Percentiles rank a stretch among this genome's conserved stretches.
Conservation (phyloP, 2,113 vertebrate species). For the Columba livia region DNA sequence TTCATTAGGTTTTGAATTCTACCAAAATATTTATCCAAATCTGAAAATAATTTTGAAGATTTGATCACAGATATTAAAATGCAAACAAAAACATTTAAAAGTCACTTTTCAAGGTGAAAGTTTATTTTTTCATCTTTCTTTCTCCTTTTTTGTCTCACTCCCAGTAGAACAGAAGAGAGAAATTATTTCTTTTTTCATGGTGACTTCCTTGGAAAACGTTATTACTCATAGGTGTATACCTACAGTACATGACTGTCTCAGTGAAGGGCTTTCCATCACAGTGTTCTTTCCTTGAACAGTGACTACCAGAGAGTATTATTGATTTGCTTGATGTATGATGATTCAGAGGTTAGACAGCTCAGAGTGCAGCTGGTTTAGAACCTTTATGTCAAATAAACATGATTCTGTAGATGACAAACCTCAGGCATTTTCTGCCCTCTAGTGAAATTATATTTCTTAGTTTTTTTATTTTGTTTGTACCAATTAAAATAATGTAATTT, state of each 20-base stretch:
- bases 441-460: background rate
- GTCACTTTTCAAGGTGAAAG: background rate
- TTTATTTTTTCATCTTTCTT: background rate
- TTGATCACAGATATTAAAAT: background rate
- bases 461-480: background rate
- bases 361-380: constrained; percentile 4
- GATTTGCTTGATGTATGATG: constrained; percentile 13
- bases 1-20: background rate
- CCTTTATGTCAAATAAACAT: background rate
- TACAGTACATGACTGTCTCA: background rate
- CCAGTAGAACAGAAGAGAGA: background rate
- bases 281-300: constrained; percentile 16
- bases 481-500: background rate
- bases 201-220: constrained; percentile 6
- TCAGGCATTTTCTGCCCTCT: constrained; percentile 21
- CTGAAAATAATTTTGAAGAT: background rate
- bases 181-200: background rate
- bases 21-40: background rate
- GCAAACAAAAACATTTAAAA: background rate
- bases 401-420: background rate
- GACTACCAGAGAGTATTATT: constrained; percentile 13
- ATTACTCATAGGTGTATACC: background rate
- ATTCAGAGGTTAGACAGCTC: constrained; percentile 35
- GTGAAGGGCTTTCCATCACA: constrained; percentile 30
- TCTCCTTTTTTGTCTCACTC: background rate